Evolutionary conservation across 2,113 vertebrate species (phyloP).

Genomic region (Tachysurus vachellii): DNA sequence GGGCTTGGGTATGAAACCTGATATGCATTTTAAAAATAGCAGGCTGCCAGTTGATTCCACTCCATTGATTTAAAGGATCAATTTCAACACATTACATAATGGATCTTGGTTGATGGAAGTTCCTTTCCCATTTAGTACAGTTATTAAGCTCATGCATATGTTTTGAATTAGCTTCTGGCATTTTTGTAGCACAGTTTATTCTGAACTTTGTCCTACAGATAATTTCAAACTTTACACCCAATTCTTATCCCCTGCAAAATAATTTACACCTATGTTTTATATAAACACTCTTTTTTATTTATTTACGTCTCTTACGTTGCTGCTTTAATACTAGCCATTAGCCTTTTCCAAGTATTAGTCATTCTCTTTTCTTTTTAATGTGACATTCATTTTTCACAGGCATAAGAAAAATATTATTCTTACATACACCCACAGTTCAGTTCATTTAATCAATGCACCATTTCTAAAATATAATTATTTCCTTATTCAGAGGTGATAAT

Average conservation of each 20-base stretch:
- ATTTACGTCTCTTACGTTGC: not conserved
- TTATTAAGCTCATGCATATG: constrained; percentile 27
- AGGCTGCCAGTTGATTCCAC: not conserved
- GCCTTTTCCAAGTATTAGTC: not conserved
- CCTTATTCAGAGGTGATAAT: not conserved
- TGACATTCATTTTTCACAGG: constrained; percentile 3
- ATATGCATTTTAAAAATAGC: constrained; percentile 13
- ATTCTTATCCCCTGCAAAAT: not conserved
- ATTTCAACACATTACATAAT: not conserved
- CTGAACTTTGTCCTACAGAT: not conserved
- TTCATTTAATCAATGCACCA: constrained; percentile 2
- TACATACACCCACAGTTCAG: not conserved
- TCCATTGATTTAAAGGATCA: not conserved
- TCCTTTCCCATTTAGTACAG: not conserved
- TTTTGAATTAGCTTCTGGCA: constrained; percentile 14
- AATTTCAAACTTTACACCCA: not conserved
- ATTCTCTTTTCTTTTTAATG: constrained; percentile 1
- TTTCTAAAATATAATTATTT: constrained; percentile 10
- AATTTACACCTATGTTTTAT: not conserved
- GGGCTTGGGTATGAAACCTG: not conserved
- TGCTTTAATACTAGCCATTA: constrained; percentile 1
- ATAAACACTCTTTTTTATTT: not conserved
- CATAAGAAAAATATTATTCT: not conserved
- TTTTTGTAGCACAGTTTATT: not conserved
- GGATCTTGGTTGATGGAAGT: not conserved